A percentile compares a stretch with the other conserved stretches of the same genome.
These are phyloP conservation scores for Lagodon rhomboides DNA, from an alignment of 2,797 vertebrate genomes.

Conservation along the genomic window DNA sequence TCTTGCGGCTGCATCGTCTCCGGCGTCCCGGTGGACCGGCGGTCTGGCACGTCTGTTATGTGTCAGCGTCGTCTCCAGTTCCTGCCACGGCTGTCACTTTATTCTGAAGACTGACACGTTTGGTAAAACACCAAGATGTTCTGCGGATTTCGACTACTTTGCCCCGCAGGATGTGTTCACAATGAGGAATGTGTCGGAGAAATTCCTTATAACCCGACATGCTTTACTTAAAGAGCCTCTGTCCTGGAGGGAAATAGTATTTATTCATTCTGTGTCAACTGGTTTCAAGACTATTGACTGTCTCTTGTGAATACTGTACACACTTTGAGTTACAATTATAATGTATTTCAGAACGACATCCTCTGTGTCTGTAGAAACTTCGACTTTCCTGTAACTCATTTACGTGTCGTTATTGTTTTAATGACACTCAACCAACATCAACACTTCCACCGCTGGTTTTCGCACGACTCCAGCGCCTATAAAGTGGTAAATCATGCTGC, in stretches of 20 bases:
- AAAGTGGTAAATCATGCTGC: slow-evolving; percentile 9
- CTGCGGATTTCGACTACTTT: not conserved
- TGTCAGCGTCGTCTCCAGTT: not conserved
- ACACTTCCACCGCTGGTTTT: not conserved
- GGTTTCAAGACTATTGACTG: not conserved
- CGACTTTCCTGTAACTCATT: not conserved
- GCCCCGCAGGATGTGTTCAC: not conserved
- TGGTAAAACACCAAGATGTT: not conserved
- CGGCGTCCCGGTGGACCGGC: not conserved
- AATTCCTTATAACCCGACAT: not conserved
- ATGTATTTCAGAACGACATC: not conserved
- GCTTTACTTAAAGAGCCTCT: too few relatives aligned
- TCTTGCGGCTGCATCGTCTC: not conserved
- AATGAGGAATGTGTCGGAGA: not conserved
- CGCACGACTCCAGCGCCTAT: slow-evolving; percentile 1
- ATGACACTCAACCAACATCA: not conserved
- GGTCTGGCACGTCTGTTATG: not conserved
- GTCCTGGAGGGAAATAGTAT: not conserved
- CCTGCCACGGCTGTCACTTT: not conserved
- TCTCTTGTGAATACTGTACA: not conserved
- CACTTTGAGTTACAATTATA: not conserved
- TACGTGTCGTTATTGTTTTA: not conserved
- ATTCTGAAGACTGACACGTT: slow-evolving; percentile 1
- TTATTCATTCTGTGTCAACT: not conserved
- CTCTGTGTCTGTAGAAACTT: not conserved